These are phyloP conservation scores for Orthonevra nobilis DNA, from an alignment of 2,888 invertebrate genomes.

Conservation along the genomic window DNA sequence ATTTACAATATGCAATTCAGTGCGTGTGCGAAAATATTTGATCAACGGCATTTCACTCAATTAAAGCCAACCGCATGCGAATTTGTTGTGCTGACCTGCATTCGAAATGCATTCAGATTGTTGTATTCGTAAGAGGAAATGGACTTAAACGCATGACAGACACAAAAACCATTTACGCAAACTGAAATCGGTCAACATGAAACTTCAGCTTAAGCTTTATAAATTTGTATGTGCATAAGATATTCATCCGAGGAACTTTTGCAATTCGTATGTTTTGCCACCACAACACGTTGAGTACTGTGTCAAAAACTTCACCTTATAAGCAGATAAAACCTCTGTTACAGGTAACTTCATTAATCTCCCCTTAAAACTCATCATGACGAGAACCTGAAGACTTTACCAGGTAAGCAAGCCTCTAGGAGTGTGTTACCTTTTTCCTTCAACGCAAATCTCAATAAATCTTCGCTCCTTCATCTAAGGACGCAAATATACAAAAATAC, in stretches of 20 bases:
- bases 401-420: slow-evolving; percentile 6
- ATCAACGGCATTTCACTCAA: slow-evolving; percentile 39
- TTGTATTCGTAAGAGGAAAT: too few relatives aligned
- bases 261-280: slow-evolving; percentile 10
- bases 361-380: slow-evolving; percentile 37
- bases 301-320: slow-evolving; percentile 7
- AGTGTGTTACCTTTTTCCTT: slow-evolving; percentile 12
- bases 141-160: too few relatives aligned
- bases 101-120: too few relatives aligned
- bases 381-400: slow-evolving; percentile 15
- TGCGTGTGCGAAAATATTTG: slow-evolving; percentile 33
- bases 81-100: too few relatives aligned
- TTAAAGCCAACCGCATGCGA: slow-evolving; percentile 39
- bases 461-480: slow-evolving; percentile 47
- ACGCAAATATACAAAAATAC: slow-evolving; percentile 21
- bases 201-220: too few relatives aligned
- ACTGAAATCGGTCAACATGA: too few relatives aligned
- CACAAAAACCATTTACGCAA: too few relatives aligned
- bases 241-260: too few relatives aligned
- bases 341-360: slow-evolving; percentile 50
- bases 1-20: slow-evolving; percentile 28
- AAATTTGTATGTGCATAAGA: too few relatives aligned
- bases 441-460: slow-evolving; percentile 43
- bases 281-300: background rate
- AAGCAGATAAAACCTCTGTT: slow-evolving; percentile 27